Evolutionary conservation across 2,888 invertebrate genomes (phyloP).

Genomic region (Tachina grossa): DNA sequence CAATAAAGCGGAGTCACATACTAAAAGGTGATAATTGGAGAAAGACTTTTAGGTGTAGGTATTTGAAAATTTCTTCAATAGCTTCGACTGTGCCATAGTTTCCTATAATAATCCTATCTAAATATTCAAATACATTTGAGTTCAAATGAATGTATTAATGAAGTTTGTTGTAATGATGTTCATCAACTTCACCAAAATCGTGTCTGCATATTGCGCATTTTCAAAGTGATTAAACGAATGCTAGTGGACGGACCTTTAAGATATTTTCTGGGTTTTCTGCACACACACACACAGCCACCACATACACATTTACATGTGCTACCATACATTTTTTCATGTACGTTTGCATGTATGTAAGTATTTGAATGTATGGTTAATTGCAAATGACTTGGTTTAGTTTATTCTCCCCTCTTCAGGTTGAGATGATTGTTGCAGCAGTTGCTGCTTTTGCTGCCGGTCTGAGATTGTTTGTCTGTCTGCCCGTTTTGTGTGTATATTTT

Average conservation of each 20-base stretch:
- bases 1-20: too few relatives aligned
- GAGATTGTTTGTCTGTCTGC: conserved; percentile 13
- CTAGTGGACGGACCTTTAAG: conserved; percentile 55
- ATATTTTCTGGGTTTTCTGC: conserved; percentile 41
- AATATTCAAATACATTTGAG: conserved; percentile 6
- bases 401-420: conserved; percentile 28
- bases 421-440: conserved; percentile 34
- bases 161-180: conserved; percentile 63
- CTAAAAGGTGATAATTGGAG: too few relatives aligned
- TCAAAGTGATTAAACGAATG: conserved; percentile 41
- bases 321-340: background rate
- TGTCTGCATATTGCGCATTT: conserved; percentile 34
- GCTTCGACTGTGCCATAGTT: too few relatives aligned
- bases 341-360: background rate
- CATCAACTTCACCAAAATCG: conserved; percentile 53
- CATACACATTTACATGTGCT: background rate
- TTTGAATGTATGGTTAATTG: conserved; percentile 57
- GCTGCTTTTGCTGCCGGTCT: conserved; percentile 14
- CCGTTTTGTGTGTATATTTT: background rate
- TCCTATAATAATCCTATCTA: background rate
- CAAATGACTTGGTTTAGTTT: conserved; percentile 70
- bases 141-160: conserved; percentile 10
- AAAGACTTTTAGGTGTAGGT: too few relatives aligned
- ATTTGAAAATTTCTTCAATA: too few relatives aligned
- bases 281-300: background rate